Evolutionary conservation across 2,888 invertebrate species (phyloP), one percentile per base, ranked within the genome.

Genomic region (Aromia moschata): DNA sequence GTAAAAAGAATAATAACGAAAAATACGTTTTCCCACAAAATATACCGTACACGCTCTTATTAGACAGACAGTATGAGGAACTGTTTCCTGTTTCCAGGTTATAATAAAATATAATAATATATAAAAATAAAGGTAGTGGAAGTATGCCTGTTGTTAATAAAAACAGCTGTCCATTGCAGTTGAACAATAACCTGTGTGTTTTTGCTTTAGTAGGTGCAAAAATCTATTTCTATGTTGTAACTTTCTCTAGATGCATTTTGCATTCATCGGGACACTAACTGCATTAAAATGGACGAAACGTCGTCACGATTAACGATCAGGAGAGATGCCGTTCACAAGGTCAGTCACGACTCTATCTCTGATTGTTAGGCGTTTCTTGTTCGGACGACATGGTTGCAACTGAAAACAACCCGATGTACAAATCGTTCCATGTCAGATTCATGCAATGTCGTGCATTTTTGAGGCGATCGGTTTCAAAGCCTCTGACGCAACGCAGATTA

Each of bases 381-480:
- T 31, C 44, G 44, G 30, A 14, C 30, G 31, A 45, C 30, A 14
- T 15, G 2, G 16, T 14, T 30, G 44, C 40, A 40, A 45, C 1
- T 45, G 15, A 14, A 45, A 25, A 30, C 10, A 14, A 14, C 5
- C 30, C 14, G 14, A 30, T 45, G 30, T 30, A 14, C 20, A 43
- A 43, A 14, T 12, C 20, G 15, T 25, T 17, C 7, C 17, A 40
- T 40, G 40, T 40, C n/a, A 10, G 5, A 40, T 40, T 40, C 40
- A 40, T 40, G 17, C 17, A 40, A 40, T 40, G 40, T 40, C 40
- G 18, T n/a, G 18, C 7, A 40, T 40, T 40, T 40, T 40, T 40
- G 1, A 15, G 17, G 17, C 40, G n/a, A 4, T 17, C 17, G 16
- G 5, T 4, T 40, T 40, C 5, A 17, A 40, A 40, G 10, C n/a